Evolutionary conservation across 2,113 vertebrate species (phyloP).

Genomic region (Pelecanus crispus): DNA sequence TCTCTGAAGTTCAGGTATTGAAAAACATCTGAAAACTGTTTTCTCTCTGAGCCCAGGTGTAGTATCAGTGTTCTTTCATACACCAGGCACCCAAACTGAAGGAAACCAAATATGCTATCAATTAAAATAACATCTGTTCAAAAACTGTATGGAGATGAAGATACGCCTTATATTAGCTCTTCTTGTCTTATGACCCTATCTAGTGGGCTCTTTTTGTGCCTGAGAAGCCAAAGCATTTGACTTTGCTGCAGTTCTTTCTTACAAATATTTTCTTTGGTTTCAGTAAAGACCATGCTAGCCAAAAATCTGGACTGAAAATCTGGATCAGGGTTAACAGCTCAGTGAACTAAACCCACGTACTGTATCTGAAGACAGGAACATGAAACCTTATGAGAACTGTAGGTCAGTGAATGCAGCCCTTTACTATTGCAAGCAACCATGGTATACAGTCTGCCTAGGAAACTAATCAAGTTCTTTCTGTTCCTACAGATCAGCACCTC

Average conservation of each 20-base stretch:
- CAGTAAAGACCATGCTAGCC: background rate
- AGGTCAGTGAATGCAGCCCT: background rate
- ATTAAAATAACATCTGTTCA: background rate
- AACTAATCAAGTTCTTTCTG: background rate
- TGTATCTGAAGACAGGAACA: background rate
- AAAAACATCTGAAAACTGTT: background rate
- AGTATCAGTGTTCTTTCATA: background rate
- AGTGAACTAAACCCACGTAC: background rate
- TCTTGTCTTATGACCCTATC: background rate
- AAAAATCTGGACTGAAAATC: conserved; percentile 21
- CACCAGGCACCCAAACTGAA: background rate
- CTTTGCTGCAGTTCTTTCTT: conserved; percentile 10
- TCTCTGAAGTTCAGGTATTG: background rate
- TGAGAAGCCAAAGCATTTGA: conserved; percentile 16
- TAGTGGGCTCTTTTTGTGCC: conserved; percentile 4
- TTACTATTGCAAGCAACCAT: background rate
- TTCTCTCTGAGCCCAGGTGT: background rate
- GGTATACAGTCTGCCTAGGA: background rate
- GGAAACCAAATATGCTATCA: background rate
- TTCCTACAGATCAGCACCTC: background rate
- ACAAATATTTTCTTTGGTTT: conserved; percentile 54
- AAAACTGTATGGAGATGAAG: background rate
- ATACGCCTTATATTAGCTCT: background rate
- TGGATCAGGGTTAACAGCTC: background rate
- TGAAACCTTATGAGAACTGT: background rate